Base-by-base conservation (phyloP, 2,797 vertebrate species). In the Dromococcyx pavoninus region DNA sequence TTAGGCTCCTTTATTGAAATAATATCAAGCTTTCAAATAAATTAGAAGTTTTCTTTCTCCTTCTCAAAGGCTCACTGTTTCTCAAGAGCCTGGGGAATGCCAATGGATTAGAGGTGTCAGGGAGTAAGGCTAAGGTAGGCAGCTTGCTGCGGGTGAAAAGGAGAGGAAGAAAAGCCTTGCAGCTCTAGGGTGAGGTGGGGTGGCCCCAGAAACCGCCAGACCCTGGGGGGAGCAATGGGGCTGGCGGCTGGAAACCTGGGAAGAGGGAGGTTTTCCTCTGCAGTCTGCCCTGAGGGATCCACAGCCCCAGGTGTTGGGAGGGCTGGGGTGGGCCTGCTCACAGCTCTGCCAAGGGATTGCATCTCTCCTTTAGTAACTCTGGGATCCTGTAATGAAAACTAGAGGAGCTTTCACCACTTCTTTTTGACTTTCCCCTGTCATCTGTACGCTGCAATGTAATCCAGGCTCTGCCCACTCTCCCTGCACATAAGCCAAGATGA, bases 271-370 rank as follows among this genome's bases (percentile, higher is more conserved):
- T 17, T 41, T 50, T 7, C 39, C 44, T 50, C 23, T 33, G 18
- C 11, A 5, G 11, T 5, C 51, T 66, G 24, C 16, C 30, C 24
- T 17, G 44, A 56, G 48, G 32, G 70, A 89, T 32, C 51, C 5
- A 1, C 0, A 5, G 37, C 41, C 66, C 70, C n/a, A 28, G 41
- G 15, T 1, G 0, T 51, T 48, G 14, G n/a, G 12, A 69, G 18
- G 28, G 60, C 16, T 28, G 37, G 15, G 44, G 32, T 22, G 2
- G 5, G 21, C 17, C 32, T 19, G 71, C 32, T 51, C n/a, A n/a
- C 13, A 13, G 7, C 53, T 43, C 10, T 21, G 37, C 33, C 2
- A 2, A 50, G 27, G 57, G 13, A 5, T 11, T 10, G 2, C 16
- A 23, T 41, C 12, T 43, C 18, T 69, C 30, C 30, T 23, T 5